phyloP scores from a whole-genome alignment of 2,113 vertebrate species.

The Lepidothrix coronata region DNA sequence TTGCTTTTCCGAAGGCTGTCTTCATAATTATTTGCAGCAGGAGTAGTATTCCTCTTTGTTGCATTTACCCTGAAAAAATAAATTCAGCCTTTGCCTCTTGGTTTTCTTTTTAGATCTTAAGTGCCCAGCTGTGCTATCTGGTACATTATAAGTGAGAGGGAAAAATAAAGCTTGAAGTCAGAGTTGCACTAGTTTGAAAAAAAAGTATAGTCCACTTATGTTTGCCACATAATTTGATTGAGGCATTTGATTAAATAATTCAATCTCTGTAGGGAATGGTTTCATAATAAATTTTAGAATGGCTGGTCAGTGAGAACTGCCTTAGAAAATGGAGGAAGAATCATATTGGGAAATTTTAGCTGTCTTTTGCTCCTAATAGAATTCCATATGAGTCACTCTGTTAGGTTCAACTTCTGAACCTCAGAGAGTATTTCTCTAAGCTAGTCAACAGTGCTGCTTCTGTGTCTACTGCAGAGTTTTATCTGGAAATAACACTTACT shows the following conservation, averaged over 20 bases:
- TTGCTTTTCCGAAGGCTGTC: background rate
- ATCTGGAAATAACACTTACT: background rate
- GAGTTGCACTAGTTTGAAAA: background rate
- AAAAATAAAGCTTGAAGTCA: background rate
- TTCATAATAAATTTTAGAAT: background rate
- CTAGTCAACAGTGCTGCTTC: background rate
- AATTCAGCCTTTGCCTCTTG: background rate
- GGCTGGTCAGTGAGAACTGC: background rate
- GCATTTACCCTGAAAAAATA: background rate
- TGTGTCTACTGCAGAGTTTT: background rate
- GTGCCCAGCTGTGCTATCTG: background rate
- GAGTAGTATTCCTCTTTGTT: background rate
- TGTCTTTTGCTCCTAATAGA: background rate
- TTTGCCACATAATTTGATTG: conserved; percentile 21
- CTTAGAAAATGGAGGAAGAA: conserved; percentile 2
- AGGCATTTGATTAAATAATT: background rate
- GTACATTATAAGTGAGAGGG: background rate
- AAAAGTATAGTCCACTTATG: background rate
- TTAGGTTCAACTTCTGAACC: background rate
- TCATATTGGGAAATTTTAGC: background rate
- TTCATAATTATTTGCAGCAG: background rate
- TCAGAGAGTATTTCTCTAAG: background rate
- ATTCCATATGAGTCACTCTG: background rate
- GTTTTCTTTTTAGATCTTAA: background rate
- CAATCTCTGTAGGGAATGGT: background rate